Evolutionary conservation across 2,888 invertebrate genomes (phyloP), one percentile per base, ranked within the genome.

Genomic region (Yponomeuta malinellus): DNA sequence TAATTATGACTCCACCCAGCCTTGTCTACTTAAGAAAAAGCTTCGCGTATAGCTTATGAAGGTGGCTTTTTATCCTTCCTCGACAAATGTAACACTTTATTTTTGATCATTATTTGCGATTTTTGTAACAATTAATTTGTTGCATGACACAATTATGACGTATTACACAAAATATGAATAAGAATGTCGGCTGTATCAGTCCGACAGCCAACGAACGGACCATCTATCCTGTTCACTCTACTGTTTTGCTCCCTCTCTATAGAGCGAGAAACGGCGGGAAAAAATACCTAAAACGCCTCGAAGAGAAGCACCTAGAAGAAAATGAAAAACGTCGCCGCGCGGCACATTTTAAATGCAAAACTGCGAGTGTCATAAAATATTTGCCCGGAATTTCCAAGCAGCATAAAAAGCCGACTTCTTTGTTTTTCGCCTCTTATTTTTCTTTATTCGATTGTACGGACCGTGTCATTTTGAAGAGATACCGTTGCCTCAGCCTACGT

Each of bases 291-390:
- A 59, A 15, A 15, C 12, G 52, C 52, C 15, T 2, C 52, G 52
- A 67, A 10, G 68, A 48, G 52, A 68, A 68, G 70, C 8, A 8
- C 43, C 5, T 37, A 59, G 15, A 37, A 70, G 70, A 69, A 69
- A 69, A 69, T 69, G 69, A 52, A 69, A 69, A 69, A 52, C 10
- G 59, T 52, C 52, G 69, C 23, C 52, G 52, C 52, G 52, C 52
- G 52, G 52, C 52, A 70, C 70, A 70, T 63, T 70, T 70, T 63
- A 70, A 70, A 69, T 70, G 70, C 63, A 70, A 70, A 70, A 70
- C 70, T 70, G 70, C 29, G 63, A 68, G 70, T 70, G 70, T 70
- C 70, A 70, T 70, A 70, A 70, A 70, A 70, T 63, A 70, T 70
- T 70, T 70, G 63, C 63, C 37, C 43, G 23, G 63, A 70, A 52